Base-by-base conservation (phyloP, 2,888 invertebrate species). In the Pandemis cinnamomeana region DNA sequence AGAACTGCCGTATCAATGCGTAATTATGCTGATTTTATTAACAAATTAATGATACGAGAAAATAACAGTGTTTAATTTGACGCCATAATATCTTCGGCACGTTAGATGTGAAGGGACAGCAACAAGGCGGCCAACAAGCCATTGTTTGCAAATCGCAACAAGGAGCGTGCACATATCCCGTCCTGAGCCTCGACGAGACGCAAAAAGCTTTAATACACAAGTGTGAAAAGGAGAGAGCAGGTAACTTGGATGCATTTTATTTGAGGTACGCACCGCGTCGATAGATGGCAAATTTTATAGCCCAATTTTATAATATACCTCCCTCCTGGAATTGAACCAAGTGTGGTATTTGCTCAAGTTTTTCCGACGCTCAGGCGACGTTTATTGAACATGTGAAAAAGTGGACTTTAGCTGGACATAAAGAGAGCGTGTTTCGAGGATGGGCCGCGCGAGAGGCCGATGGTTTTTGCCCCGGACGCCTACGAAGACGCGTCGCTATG, bases 81-180 rank as follows among this genome's bases (percentile, higher is more conserved):
- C 86, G 85, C 88, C 84, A 83, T 86, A 84, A 83, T 86, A 84
- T 85, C 83, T 87, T 86, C 86, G 89, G 87, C 85, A 81, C 87
- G 84, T 90, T 84, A 87, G 89, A 89, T 87, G 89, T 87, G 82
- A 81, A 77, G 76, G 77, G 91, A 89, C 89, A 87, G 86, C 80
- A 81, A 92, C 91, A 90, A 86, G 87, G 89, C 87, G 85, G 86
- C 83, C 86, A 86, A 94, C 94, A 93, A 85, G 90, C 91, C 83
- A 94, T 94, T 94, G 94, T 94, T 93, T 94, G 94, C 92, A 92
- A 94, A 94, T 94, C 82, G 80, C 83, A 84, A 89, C 90, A 89
- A 83, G 86, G 81, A 85, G 83, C 84, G 82, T 84, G 84, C 84
- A 87, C 84, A 87, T 86, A 86, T 86, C 79, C 82, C 78, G 81